These are phyloP conservation scores for Oophaga pumilio DNA, from an alignment of 2,113 vertebrate species.

Conservation along the genomic window DNA sequence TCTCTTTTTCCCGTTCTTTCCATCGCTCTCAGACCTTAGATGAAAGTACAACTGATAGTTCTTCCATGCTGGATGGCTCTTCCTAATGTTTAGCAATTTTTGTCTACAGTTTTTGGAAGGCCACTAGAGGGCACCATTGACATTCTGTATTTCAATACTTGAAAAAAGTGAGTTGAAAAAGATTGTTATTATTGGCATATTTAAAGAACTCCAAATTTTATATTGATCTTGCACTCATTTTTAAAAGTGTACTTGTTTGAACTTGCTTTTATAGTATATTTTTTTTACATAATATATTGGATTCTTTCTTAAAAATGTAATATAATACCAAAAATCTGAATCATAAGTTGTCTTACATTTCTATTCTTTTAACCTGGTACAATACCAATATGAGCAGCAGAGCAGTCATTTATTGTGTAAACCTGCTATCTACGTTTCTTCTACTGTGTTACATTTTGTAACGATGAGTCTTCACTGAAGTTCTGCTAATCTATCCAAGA, in stretches of 20 bases:
- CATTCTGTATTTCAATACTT: neutral
- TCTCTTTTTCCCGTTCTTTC: too few species aligned
- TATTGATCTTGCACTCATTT: neutral
- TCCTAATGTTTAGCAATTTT: neutral
- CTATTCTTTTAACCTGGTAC: too few species aligned
- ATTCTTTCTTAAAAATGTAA: neutral
- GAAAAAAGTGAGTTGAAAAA: neutral
- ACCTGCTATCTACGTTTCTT: neutral
- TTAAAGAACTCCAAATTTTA: neutral
- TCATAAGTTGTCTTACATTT: too few species aligned
- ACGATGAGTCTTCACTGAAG: neutral
- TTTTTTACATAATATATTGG: neutral
- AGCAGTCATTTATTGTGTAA: too few species aligned
- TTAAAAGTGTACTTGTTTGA: slow-evolving; percentile 1
- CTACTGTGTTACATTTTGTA: neutral
- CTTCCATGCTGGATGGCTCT: neutral
- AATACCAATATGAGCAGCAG: too few species aligned
- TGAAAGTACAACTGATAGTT: neutral
- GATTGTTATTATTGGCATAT: neutral
- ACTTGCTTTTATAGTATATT: neutral
- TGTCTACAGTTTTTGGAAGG: neutral
- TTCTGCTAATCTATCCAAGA: neutral
- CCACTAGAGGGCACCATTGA: slow-evolving; percentile 35
- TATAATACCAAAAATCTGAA: too few species aligned
- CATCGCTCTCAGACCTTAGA: too few species aligned